These are phyloP conservation scores for Mayetiola destructor DNA, from an alignment of 2,888 invertebrate genomes.

Conservation along the genomic window DNA sequence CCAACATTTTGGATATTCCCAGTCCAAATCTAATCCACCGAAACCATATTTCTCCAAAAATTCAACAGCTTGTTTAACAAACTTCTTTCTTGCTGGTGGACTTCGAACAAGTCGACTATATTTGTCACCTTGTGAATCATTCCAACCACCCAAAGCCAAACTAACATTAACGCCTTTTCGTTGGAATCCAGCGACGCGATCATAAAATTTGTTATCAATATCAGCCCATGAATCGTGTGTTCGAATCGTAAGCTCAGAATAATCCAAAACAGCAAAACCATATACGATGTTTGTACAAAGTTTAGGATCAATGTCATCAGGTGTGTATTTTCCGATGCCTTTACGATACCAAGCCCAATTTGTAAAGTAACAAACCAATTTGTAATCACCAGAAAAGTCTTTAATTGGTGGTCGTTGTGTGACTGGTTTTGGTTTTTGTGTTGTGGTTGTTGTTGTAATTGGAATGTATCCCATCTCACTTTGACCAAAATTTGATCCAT, in stretches of 20 bases:
- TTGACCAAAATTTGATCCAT: slow-evolving; percentile 20
- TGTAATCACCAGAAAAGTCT: slow-evolving; percentile 51
- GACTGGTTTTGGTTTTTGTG: slow-evolving; percentile 27
- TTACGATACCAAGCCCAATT: slow-evolving; percentile 89
- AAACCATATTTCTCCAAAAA: slow-evolving; percentile 71
- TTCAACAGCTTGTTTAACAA: slow-evolving; percentile 56
- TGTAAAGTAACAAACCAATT: slow-evolving; percentile 80
- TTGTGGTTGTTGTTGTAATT: slow-evolving; percentile 23
- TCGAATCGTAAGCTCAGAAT: slow-evolving; percentile 58
- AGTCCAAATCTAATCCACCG: slow-evolving; percentile 88
- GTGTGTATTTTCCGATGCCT: slow-evolving; percentile 66
- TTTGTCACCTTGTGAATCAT: slow-evolving; percentile 66
- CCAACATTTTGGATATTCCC: slow-evolving; percentile 68
- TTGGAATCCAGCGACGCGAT: slow-evolving; percentile 64
- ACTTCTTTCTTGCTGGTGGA: slow-evolving; percentile 53
- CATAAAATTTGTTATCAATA: slow-evolving; percentile 75
- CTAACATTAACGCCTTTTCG: slow-evolving; percentile 69
- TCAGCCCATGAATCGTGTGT: slow-evolving; percentile 87
- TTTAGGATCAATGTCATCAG: slow-evolving; percentile 72
- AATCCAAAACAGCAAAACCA: slow-evolving; percentile 83
- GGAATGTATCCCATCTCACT: slow-evolving; percentile 13
- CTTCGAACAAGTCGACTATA: slow-evolving; percentile 73
- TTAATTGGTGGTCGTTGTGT: slow-evolving; percentile 31
- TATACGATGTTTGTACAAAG: slow-evolving; percentile 87
- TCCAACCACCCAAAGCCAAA: slow-evolving; percentile 89